A percentile compares a stretch with the other conserved stretches of the same genome.
These are phyloP conservation scores for Ectemnius cavifrons DNA, from an alignment of 2,888 invertebrate genomes.

Conservation along the genomic window DNA sequence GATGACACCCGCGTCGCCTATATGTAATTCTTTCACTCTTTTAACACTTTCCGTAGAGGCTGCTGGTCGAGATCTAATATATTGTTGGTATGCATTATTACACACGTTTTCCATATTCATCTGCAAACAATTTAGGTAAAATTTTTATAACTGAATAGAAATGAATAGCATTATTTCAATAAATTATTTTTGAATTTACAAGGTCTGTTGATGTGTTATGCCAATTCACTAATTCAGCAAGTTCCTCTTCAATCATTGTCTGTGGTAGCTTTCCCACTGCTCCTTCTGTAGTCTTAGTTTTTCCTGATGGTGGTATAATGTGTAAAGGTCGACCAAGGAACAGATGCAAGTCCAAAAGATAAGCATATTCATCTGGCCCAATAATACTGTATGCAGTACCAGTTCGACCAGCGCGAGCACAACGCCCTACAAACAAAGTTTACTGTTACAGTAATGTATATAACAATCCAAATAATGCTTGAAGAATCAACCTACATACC, in stretches of 20 bases:
- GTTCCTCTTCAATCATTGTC: slow-evolving; percentile 89
- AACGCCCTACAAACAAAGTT: slow-evolving; percentile 83
- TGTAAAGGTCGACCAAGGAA: slow-evolving; percentile 91
- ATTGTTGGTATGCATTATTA: slow-evolving; percentile 94
- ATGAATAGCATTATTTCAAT: no score
- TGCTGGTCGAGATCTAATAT: slow-evolving; percentile 90
- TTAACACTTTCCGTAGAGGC: slow-evolving; percentile 94
- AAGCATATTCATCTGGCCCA: slow-evolving; percentile 93
- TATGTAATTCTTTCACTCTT: slow-evolving; percentile 86
- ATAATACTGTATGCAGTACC: slow-evolving; percentile 96
- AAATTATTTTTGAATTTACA: slow-evolving; percentile 79
- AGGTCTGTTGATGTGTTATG: slow-evolving; percentile 87
- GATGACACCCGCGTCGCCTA: slow-evolving; percentile 82
- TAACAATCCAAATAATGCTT: not conserved
- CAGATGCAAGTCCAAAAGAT: slow-evolving; percentile 95
- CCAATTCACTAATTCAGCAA: slow-evolving; percentile 86
- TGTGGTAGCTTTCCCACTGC: slow-evolving; percentile 91
- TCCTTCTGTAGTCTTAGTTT: slow-evolving; percentile 80
- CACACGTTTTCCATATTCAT: slow-evolving; percentile 85
- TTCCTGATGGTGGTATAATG: slow-evolving; percentile 77
- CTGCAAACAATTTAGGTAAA: slow-evolving; percentile 74
- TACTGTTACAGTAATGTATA: slow-evolving; percentile 1
- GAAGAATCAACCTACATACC: slow-evolving; percentile 80
- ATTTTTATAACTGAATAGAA: slow-evolving; percentile 1
- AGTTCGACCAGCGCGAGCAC: slow-evolving; percentile 95